Percentiles rank a stretch among this genome's conserved stretches.
Evolutionary conservation across 2,888 invertebrate genomes (phyloP).

Genomic region (Clunio marinus): DNA sequence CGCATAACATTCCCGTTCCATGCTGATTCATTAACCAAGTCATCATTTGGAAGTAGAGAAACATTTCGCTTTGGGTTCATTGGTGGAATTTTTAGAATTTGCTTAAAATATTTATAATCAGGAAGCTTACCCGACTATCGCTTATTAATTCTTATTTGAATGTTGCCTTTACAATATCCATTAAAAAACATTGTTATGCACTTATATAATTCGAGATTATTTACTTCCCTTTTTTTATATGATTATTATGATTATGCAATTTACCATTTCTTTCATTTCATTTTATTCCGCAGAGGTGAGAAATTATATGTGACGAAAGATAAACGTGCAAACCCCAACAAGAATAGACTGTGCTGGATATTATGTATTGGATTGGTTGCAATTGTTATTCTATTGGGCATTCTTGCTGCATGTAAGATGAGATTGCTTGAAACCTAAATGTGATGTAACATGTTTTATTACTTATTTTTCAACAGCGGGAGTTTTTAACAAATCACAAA

Average conservation of each 20-base stretch:
- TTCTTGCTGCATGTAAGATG: conserved; percentile 69
- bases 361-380: conserved; percentile 62
- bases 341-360: conserved; percentile 66
- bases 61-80: conserved; percentile 24
- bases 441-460: neutral
- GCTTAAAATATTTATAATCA: neutral
- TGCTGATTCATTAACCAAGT: conserved; percentile 12
- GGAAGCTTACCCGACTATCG: neutral
- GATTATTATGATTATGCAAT: no score
- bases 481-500: conserved; percentile 42
- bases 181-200: neutral
- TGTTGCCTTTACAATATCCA: neutral
- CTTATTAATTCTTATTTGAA: neutral
- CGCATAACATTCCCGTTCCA: neutral
- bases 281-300: conserved; percentile 64
- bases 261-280: conserved; percentile 14
- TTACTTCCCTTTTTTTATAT: neutral
- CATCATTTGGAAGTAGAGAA: conserved; percentile 17
- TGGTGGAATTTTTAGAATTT: neutral
- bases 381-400: conserved; percentile 64
- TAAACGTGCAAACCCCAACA: conserved; percentile 65
- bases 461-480: conserved; percentile 35
- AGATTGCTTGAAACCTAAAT: neutral
- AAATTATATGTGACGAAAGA: conserved; percentile 78
- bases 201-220: neutral